These are phyloP conservation scores for Sebastolobus altivelis DNA, from an alignment of 2,797 vertebrate genomes.

Conservation along the genomic window DNA sequence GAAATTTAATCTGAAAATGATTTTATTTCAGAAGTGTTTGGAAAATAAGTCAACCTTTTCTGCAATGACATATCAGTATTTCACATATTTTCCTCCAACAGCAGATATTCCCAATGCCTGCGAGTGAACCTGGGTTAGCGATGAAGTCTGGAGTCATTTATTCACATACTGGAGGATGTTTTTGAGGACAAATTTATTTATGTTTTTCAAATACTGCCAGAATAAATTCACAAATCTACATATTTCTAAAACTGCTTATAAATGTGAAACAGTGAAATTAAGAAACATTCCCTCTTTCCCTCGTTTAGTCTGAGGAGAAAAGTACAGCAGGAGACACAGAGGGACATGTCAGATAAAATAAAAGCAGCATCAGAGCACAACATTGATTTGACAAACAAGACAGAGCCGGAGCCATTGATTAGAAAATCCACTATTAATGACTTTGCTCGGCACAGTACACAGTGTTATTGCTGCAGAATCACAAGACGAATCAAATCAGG, in stretches of 20 bases:
- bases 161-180: neutral
- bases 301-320: conserved; percentile 10
- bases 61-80: neutral
- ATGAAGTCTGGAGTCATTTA: neutral
- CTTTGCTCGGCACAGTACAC: conserved; percentile 50
- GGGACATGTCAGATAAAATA: conserved; percentile 59
- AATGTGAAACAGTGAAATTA: neutral
- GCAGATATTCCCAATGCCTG: neutral
- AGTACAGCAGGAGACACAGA: conserved; percentile 21
- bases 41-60: conserved; percentile 9
- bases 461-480: conserved; percentile 59
- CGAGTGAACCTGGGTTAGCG: neutral
- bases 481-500: conserved; percentile 48
- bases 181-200: neutral
- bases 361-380: conserved; percentile 62
- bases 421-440: conserved; percentile 80
- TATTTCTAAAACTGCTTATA: neutral
- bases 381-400: conserved; percentile 78
- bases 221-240: neutral
- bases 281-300: conserved; percentile 10
- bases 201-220: neutral
- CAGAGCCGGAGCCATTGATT: conserved; percentile 72
- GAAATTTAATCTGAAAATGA: neutral
- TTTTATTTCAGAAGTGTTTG: conserved; percentile 24
- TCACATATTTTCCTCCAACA: neutral